These are phyloP conservation scores for Botia kubotai DNA, from an alignment of 2,797 vertebrate species.

Conservation along the genomic window DNA sequence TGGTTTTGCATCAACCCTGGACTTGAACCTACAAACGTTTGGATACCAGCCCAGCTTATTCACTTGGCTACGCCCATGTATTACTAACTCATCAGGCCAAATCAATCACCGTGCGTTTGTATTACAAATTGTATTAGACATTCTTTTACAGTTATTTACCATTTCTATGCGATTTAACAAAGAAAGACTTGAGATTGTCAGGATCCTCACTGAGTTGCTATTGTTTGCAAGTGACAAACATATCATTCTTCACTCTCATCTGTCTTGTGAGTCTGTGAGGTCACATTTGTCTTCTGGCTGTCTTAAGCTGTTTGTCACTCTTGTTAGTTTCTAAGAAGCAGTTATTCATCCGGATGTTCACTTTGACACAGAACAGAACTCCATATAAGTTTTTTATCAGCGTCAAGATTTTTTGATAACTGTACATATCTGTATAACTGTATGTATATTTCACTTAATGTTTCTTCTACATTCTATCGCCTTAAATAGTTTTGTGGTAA, in stretches of 20 bases:
- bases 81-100: slow-evolving; percentile 12
- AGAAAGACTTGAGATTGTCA: slow-evolving; percentile 14
- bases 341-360: not conserved
- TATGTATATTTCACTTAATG: too few relatives aligned
- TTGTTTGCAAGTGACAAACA: slow-evolving; percentile 29
- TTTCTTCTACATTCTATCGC: too few relatives aligned
- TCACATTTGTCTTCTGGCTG: not conserved
- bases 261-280: not conserved
- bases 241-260: not conserved
- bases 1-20: not conserved
- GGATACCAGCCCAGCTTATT: not conserved
- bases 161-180: slow-evolving; percentile 28
- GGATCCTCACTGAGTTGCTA: slow-evolving; percentile 33
- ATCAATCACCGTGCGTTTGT: not conserved
- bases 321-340: not conserved
- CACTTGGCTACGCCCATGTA: not conserved
- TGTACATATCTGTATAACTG: too few relatives aligned
- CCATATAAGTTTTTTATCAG: too few relatives aligned
- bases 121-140: not conserved
- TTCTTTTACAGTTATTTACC: slow-evolving; percentile 2
- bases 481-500: too few relatives aligned
- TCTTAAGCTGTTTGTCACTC: not conserved
- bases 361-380: too few relatives aligned
- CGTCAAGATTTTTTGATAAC: too few relatives aligned
- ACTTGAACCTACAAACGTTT: slow-evolving; percentile 7